phyloP scores from a whole-genome alignment of 2,888 invertebrate genomes.

The Euclidia mi region DNA sequence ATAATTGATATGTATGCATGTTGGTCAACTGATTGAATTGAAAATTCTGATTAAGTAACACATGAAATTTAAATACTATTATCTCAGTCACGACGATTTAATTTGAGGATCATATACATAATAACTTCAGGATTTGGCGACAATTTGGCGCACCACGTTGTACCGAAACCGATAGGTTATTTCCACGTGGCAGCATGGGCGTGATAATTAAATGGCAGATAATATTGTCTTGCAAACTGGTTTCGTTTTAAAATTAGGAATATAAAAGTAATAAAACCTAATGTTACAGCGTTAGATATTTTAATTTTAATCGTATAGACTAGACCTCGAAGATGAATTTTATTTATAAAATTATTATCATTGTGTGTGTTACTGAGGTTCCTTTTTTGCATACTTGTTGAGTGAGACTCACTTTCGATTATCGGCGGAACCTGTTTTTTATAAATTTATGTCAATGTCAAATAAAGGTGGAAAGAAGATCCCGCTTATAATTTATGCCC shows the following conservation, averaged over 20 bases:
- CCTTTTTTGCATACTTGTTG: constrained; percentile 65
- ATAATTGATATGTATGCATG: constrained; percentile 14
- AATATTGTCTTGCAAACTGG: not conserved
- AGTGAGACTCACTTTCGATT: constrained; percentile 76
- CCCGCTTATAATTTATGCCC: constrained; percentile 47
- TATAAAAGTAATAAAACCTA: constrained; percentile 1
- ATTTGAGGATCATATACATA: constrained; percentile 3
- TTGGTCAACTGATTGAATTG: constrained; percentile 13
- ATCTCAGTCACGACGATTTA: constrained; percentile 4
- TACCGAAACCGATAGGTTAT: not conserved
- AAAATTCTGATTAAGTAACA: constrained; percentile 17
- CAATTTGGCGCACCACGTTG: not conserved
- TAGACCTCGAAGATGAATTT: constrained; percentile 31
- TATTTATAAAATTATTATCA: constrained; percentile 36
- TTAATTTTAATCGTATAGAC: constrained; percentile 24
- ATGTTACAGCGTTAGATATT: not conserved
- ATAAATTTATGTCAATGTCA: constrained; percentile 83
- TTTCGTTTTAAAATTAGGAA: not conserved
- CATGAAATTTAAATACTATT: constrained; percentile 12
- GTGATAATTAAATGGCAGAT: too few relatives aligned
- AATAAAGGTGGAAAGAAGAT: constrained; percentile 75
- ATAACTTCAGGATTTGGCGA: not conserved
- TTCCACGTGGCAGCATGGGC: too few relatives aligned
- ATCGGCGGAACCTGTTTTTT: constrained; percentile 73
- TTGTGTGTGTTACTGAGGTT: constrained; percentile 17